Evolutionary conservation across 1,140 invertebrate genomes (phyloP).

Genomic region (Microplitis demolitor): DNA sequence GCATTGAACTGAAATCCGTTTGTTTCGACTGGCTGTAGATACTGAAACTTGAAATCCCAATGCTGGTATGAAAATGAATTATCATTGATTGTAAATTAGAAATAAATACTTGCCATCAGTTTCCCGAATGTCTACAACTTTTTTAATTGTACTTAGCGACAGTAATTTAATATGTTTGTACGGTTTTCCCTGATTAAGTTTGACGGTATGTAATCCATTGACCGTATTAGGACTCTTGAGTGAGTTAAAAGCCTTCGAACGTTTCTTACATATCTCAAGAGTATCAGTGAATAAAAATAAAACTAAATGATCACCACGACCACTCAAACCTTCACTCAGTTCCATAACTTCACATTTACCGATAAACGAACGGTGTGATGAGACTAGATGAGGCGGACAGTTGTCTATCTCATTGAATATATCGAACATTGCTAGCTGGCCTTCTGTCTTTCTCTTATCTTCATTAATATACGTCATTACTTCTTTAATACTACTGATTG

Average conservation of each 20-base stretch:
- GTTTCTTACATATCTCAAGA: slow-evolving; percentile 89
- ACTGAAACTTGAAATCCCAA: too few species aligned
- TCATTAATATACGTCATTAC: slow-evolving; percentile 97
- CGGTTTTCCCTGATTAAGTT: slow-evolving; percentile 73
- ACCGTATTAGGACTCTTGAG: slow-evolving; percentile 72
- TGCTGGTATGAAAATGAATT: too few species aligned
- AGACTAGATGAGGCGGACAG: slow-evolving; percentile 90
- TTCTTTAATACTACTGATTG: slow-evolving; percentile 85
- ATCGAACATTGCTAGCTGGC: slow-evolving; percentile 93
- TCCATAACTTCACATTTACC: slow-evolving; percentile 88
- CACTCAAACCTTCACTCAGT: slow-evolving; percentile 82
- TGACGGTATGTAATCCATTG: slow-evolving; percentile 63
- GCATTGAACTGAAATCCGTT: too few species aligned
- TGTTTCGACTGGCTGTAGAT: too few species aligned
- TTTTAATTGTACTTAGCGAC: slow-evolving; percentile 83
- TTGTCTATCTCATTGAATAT: slow-evolving; percentile 98
- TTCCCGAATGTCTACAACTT: slow-evolving; percentile 88
- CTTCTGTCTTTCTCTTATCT: slow-evolving; percentile 94
- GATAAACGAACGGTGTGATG: slow-evolving; percentile 88
- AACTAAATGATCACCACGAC: slow-evolving; percentile 84
- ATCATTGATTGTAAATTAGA: slow-evolving; percentile 7
- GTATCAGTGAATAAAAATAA: slow-evolving; percentile 94
- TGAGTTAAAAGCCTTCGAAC: slow-evolving; percentile 77
- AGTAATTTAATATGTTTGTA: slow-evolving; percentile 92
- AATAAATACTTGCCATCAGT: slow-evolving; percentile 68